A percentile compares a stretch with the other conserved stretches of the same genome.
These are phyloP conservation scores for Lucilia cuprina DNA, from an alignment of 1,140 invertebrate species.

Conservation along the genomic window DNA sequence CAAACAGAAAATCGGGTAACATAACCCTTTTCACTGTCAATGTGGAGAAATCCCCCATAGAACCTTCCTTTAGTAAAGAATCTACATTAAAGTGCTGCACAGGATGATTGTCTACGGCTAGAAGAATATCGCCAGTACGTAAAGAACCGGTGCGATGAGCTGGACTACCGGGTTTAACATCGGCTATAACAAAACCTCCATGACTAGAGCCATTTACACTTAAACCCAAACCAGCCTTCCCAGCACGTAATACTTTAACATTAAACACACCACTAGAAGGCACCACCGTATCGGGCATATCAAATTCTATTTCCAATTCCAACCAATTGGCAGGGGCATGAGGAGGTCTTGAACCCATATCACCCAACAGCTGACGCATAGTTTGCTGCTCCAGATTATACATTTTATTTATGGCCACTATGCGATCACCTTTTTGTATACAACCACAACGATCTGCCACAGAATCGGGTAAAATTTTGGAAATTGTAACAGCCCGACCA, in stretches of 20 bases:
- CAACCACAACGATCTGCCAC: constrained; percentile 71
- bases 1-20: constrained; percentile 57
- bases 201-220: constrained; percentile 78
- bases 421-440: constrained; percentile 81
- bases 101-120: constrained; percentile 87
- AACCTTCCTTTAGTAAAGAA: constrained; percentile 54
- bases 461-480: constrained; percentile 57
- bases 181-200: constrained; percentile 74
- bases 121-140: constrained; percentile 82
- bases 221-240: constrained; percentile 78
- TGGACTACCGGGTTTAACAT: constrained; percentile 87
- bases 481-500: constrained; percentile 51
- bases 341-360: constrained; percentile 41
- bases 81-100: constrained; percentile 71
- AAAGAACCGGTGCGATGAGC: constrained; percentile 89
- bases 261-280: constrained; percentile 89
- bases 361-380: constrained; percentile 63
- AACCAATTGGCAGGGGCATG: constrained; percentile 63
- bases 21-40: constrained; percentile 59
- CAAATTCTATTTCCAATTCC: constrained; percentile 83
- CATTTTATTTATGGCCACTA: constrained; percentile 82
- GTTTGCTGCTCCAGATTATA: constrained; percentile 66
- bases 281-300: constrained; percentile 90
- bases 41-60: constrained; percentile 51
- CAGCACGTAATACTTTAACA: constrained; percentile 84